Base-by-base conservation (phyloP, 2,888 invertebrate genomes). In the Eurytoma californica region DNA sequence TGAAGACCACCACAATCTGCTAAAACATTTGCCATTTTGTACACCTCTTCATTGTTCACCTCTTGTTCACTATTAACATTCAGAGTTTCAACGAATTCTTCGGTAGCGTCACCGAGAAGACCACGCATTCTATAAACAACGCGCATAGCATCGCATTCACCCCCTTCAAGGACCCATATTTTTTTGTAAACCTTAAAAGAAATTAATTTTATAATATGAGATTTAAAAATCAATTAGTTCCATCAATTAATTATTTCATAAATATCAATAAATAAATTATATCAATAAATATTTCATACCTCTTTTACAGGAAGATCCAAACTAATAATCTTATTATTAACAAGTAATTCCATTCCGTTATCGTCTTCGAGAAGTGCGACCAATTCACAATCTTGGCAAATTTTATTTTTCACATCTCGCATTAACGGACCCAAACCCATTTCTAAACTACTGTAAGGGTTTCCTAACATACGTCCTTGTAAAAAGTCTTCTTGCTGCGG, bases 331-430 rank as follows among this genome's bases (percentile, higher is more conserved):
- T 98, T 98, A 90, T 98, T 98, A 90, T 97, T 97, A 9, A 99
- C 98, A 49, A 99, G 93, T 83, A 99, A 92, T 89, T 98, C 98
- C 98, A 99, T 99, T 74, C 98, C 98, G 87, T 97, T 98, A 90
- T 99, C 99, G 90, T 99, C 99, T 88, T 99, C 99, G 0, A 99
- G 91, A 39, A 99, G 91, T 0, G 99, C 98, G n/a, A 99, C 97
- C 80, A 99, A 92, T 89, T 99, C 99, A 91, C 99, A 99, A 91
- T 99, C 99, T 66, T 96, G 96, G 88, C 97, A 98, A 84, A 99
- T 99, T 91, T 99, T 99, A 91, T 99, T 99, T 91, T 99, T 99
- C 13, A 99, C 97, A 90, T 99, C 98, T 57, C 99, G 93, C 99
- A 99, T 99, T 14, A 98, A 91, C 0, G 99, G 99, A 0, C 99